phyloP scores from a whole-genome alignment of 2,113 vertebrate genomes.

The Leptobrachium ailaonicum region DNA sequence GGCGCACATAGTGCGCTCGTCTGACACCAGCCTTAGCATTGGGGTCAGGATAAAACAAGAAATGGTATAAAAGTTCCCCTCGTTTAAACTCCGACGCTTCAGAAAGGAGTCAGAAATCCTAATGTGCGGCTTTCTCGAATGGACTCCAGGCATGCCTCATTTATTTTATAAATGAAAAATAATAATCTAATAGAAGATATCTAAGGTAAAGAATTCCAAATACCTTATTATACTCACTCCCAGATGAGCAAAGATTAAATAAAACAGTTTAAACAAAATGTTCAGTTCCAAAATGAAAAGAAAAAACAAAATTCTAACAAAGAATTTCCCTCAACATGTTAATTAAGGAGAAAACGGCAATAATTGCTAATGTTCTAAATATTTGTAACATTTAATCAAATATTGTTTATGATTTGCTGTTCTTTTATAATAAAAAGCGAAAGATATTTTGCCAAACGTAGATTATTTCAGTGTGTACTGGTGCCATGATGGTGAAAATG shows the following conservation, averaged over 20 bases:
- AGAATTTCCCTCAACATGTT: slow-evolving; percentile 6
- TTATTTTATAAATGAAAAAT: not conserved
- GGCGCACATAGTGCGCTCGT: too few relatives aligned
- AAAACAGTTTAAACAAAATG: not conserved
- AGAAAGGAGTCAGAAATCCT: too few relatives aligned
- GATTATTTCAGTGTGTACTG: slow-evolving; percentile 28
- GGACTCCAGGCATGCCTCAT: too few relatives aligned
- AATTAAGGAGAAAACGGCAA: not conserved
- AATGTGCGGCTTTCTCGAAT: too few relatives aligned
- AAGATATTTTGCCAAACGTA: slow-evolving; percentile 31
- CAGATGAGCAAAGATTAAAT: not conserved
- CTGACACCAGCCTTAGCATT: too few relatives aligned
- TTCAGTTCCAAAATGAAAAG: not conserved
- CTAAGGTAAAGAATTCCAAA: not conserved
- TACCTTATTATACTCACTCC: not conserved
- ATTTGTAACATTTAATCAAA: slow-evolving; percentile 25
- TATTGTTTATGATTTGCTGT: slow-evolving; percentile 29
- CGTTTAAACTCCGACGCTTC: too few relatives aligned
- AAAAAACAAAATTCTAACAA: not conserved
- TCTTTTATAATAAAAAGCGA: slow-evolving; percentile 9
- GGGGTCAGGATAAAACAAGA: too few relatives aligned
- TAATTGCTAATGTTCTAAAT: slow-evolving; percentile 27
- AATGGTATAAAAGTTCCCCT: too few relatives aligned
- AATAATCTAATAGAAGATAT: not conserved
- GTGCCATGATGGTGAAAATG: slow-evolving; percentile 2